Evolutionary conservation across 2,888 invertebrate species (phyloP), one percentile per base, ranked within the genome.

Genomic region (Nomada lathburiana): DNA sequence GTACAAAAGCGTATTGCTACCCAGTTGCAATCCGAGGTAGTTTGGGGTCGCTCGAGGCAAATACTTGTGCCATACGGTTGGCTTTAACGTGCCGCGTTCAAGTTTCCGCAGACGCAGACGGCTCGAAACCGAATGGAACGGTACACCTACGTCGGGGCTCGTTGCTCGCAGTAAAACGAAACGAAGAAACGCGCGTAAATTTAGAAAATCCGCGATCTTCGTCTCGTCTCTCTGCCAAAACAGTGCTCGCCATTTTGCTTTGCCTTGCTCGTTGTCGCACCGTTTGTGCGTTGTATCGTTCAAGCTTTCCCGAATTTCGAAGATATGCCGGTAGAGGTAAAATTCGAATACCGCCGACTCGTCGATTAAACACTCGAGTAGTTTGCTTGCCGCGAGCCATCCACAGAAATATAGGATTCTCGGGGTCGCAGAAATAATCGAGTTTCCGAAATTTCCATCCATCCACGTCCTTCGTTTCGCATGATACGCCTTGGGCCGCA

Each of bases 91-190:
- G 29, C 7, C 29, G 69, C 81, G 79, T 85, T 79, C 79, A 60
- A 75, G 72, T 80, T 85, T 74, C 76, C 59, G 53, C 59, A 69
- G 76, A 81, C 59, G 53, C 59, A 69, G 74, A 82, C 77, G 83
- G 64, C 63, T 55, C 50, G 59, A 78, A 77, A 73, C 77, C 73
- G 76, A 73, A 65, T 60, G 80, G 80, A 83, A 82, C 77, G 64
- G 64, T 60, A 74, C 71, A 76, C 82, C 7, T 0, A 7, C 29
- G 7, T 29, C 7, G 55, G 7, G 13, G 63, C 76, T 77, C 80
- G 78, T 85, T 83, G 71, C 69, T 79, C 82, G 53, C 75, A 7
- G 62, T 68, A 65, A 84, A 86, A 82, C 80, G 75, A 26, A 84
- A 60, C 68, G 23, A 52, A 59, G 72, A 67, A 53, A 70, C 73